Conservation (phyloP, 2,113 vertebrate species). For the Anolis carolinensis region DNA sequence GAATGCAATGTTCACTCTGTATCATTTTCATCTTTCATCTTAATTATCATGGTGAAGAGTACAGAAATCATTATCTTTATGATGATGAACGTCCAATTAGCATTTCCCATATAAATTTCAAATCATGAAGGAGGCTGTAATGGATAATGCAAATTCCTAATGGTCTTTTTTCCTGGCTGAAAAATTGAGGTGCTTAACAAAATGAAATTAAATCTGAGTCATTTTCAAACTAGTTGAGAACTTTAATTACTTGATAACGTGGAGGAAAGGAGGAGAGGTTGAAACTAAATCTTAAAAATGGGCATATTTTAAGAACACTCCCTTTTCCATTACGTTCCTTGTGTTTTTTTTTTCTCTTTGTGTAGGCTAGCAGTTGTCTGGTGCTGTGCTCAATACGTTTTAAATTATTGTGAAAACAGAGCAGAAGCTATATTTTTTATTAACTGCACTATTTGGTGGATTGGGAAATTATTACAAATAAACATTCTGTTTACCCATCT, state of each 20-base stretch:
- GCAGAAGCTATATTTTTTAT: slow-evolving; percentile 64
- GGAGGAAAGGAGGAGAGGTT: slow-evolving; percentile 48
- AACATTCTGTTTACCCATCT: slow-evolving; percentile 56
- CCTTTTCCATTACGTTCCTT: slow-evolving; percentile 62
- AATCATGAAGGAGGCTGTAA: slow-evolving; percentile 76
- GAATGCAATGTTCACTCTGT: slow-evolving; percentile 63
- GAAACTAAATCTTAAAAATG: slow-evolving; percentile 67
- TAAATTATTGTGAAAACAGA: slow-evolving; percentile 66
- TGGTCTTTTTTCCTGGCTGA: slow-evolving; percentile 71
- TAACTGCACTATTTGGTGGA: slow-evolving; percentile 62
- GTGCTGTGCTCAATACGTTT: slow-evolving; percentile 63
- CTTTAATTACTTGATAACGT: slow-evolving; percentile 77
- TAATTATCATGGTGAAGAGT: slow-evolving; percentile 78
- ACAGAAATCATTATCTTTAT: slow-evolving; percentile 81
- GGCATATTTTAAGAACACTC: slow-evolving; percentile 70
- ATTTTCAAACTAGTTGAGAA: slow-evolving; percentile 78
- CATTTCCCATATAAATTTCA: slow-evolving; percentile 82
- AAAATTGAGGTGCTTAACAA: slow-evolving; percentile 79
- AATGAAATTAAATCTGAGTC: slow-evolving; percentile 79
- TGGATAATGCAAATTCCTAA: slow-evolving; percentile 78
- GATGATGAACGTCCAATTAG: slow-evolving; percentile 81
- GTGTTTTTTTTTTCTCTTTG: slow-evolving; percentile 54
- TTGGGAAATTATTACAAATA: slow-evolving; percentile 64
- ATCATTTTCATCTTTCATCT: slow-evolving; percentile 81
- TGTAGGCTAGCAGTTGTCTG: slow-evolving; percentile 63